Evolutionary conservation across 1,140 invertebrate genomes (phyloP).

Genomic region (Drosophila tropicalis): DNA sequence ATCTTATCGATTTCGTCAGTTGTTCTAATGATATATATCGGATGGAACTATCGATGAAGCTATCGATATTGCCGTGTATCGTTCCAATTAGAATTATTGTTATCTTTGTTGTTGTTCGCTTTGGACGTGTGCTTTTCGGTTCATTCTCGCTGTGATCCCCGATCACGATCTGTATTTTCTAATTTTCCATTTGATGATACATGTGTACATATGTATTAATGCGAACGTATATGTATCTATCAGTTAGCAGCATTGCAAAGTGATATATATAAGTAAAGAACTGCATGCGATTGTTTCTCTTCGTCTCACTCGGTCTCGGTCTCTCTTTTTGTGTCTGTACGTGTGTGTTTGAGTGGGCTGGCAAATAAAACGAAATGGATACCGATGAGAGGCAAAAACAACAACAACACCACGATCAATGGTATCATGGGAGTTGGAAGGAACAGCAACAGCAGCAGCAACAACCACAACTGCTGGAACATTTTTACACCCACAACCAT

Average conservation of each 20-base stretch:
- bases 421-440: constrained; percentile 18
- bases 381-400: constrained; percentile 40
- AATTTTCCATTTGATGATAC: constrained; percentile 65
- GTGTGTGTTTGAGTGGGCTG: constrained; percentile 54
- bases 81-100: constrained; percentile 38
- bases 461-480: constrained; percentile 53
- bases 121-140: constrained; percentile 54
- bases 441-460: constrained; percentile 53
- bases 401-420: constrained; percentile 29
- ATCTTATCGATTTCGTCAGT: neutral
- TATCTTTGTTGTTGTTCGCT: constrained; percentile 62
- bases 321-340: constrained; percentile 31
- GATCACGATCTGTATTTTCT: constrained; percentile 38
- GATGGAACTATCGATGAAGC: neutral
- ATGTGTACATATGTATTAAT: constrained; percentile 43
- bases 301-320: neutral
- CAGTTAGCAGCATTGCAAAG: constrained; percentile 40
- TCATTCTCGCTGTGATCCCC: constrained; percentile 40
- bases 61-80: neutral
- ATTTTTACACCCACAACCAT: constrained; percentile 46
- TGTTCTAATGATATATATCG: neutral
- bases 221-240: constrained; percentile 36
- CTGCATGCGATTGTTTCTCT: constrained; percentile 49
- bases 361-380: constrained; percentile 67
- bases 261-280: constrained; percentile 54